Base-by-base conservation (phyloP, 2,888 invertebrate species). In the Troides oblongomaculatus region DNA sequence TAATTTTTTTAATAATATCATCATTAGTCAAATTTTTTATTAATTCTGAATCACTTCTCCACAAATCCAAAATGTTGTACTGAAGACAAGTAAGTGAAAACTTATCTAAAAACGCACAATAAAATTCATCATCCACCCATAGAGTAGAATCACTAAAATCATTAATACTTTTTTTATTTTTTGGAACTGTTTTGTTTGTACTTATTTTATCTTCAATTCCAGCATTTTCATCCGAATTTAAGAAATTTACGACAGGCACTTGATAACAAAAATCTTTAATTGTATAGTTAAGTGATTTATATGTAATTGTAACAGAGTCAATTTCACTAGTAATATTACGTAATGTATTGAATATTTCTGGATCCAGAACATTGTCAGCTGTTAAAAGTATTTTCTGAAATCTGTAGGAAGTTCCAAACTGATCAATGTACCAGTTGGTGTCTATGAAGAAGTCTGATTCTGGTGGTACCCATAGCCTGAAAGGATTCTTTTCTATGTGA, bases 381-480 rank as follows among this genome's bases (percentile, higher is more conserved):
- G 94, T 94, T 66, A 96, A 84, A 74, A 96, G 90, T 64, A 95
- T 84, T 72, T 87, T 92, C 84, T 96, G 94, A 18, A 94, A 81
- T 72, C 96, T 92, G 78, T 94, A 93, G 14, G 94, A 95, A 65
- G 93, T 94, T 70, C 94, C 94, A 83, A 95, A 95, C 71, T 94
- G 94, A 23, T 93, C 86, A 81, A 95, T 94, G 70, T 96, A 92
- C 96, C 96, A 96, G 77, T 96, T 94, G 6, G 96, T 95, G 76
- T 96, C 95, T 74, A 86, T 83, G 58, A 94, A 93, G 81, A 96
- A 96, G 72, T 95, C 94, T 0, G 96, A 96, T 59, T 95, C 93
- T 59, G 94, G 94, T 17, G 96, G 96, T 30, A 96, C 95, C 96
- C 96, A 97, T 74, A 97, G 85, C 78, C 95, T 95, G 78, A 96